These are phyloP conservation scores for Naja naja DNA, from an alignment of 2,113 vertebrate genomes.

Conservation along the genomic window DNA sequence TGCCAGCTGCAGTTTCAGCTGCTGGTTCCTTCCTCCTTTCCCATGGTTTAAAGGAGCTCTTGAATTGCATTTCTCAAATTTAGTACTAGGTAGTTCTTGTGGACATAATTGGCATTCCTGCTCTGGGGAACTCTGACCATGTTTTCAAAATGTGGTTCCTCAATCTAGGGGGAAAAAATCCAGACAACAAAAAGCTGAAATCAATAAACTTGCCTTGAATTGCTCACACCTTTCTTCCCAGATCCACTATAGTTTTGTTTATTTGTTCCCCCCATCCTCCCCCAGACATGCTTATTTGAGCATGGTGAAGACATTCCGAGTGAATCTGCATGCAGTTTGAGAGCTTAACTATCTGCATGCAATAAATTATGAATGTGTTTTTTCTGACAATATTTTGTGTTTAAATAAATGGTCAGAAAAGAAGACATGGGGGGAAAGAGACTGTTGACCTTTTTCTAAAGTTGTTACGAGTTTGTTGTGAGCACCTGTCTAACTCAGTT, in stretches of 20 bases:
- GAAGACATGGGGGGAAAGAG: not conserved
- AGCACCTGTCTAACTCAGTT: not conserved
- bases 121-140: not conserved
- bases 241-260: not conserved
- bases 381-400: not conserved
- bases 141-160: not conserved
- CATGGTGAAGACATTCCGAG: not conserved
- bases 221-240: not conserved
- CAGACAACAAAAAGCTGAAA: not conserved
- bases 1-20: not conserved
- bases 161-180: not conserved
- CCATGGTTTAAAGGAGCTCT: not conserved
- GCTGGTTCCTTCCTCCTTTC: not conserved
- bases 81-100: not conserved
- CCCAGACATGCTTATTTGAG: not conserved
- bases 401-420: not conserved
- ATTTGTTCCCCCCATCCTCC: not conserved
- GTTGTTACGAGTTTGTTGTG: not conserved
- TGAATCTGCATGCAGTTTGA: not conserved
- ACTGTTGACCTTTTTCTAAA: not conserved
- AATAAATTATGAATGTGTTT: not conserved
- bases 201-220: not conserved
- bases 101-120: not conserved
- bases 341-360: not conserved
- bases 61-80: not conserved